These are phyloP conservation scores for Pituophis catenifer DNA, from an alignment of 2,113 vertebrate species.

Conservation along the genomic window DNA sequence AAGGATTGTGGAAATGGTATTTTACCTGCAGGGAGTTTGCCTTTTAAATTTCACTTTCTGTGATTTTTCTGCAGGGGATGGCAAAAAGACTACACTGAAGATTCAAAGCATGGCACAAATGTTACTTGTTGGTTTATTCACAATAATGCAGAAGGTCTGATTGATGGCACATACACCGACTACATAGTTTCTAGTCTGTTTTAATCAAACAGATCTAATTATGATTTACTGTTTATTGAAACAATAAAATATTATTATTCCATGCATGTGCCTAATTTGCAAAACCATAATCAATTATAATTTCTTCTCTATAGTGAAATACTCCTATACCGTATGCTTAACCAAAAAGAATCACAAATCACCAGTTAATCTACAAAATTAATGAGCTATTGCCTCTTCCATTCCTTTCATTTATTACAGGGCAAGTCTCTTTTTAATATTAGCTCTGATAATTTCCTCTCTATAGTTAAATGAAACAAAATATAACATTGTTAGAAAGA, in stretches of 20 bases:
- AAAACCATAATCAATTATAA: not conserved
- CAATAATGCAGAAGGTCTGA: slow-evolving; percentile 83
- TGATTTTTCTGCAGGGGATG: slow-evolving; percentile 78
- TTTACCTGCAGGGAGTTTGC: not conserved
- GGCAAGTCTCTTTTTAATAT: not conserved
- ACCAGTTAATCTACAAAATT: not conserved
- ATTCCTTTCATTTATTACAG: not conserved
- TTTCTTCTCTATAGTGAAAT: not conserved
- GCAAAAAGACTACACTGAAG: slow-evolving; percentile 85
- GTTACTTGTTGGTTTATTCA: slow-evolving; percentile 92
- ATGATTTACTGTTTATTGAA: not conserved
- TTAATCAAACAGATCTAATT: slow-evolving; percentile 15
- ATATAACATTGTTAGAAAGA: not conserved
- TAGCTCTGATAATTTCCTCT: slow-evolving; percentile 14
- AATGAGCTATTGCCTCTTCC: not conserved
- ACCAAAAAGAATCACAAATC: not conserved
- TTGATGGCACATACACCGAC: slow-evolving; percentile 81
- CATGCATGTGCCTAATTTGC: not conserved
- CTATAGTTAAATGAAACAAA: slow-evolving; percentile 3
- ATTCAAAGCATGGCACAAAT: slow-evolving; percentile 66
- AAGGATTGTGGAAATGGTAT: not conserved
- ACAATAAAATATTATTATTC: not conserved
- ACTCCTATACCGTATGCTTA: not conserved
- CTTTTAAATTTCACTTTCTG: not conserved
- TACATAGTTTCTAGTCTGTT: slow-evolving; percentile 79